Evolutionary conservation across 2,797 vertebrate species (phyloP).

Genomic region (Sternarchorhynchus goeldii): DNA sequence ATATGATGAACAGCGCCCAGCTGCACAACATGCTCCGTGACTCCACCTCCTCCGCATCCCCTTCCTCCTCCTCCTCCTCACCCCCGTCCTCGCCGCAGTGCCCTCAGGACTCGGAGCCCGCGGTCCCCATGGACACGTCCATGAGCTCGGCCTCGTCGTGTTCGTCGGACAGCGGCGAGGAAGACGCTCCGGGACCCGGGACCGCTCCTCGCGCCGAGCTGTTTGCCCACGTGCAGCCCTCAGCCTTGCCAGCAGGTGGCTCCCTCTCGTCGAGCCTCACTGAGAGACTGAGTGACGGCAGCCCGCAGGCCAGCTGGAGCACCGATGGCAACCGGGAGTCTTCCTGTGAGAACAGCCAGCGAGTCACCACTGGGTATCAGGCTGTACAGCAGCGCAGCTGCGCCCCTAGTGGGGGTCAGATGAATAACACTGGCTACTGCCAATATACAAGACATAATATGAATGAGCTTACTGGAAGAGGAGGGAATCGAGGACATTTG

Average conservation of each 20-base stretch:
- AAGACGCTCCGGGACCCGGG: conserved; percentile 81
- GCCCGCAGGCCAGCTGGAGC: conserved; percentile 72
- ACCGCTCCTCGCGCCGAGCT: conserved; percentile 80
- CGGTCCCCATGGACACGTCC: conserved; percentile 76
- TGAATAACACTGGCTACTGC: conserved; percentile 73
- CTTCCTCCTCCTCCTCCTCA: conserved; percentile 64
- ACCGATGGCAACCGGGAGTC: conserved; percentile 66
- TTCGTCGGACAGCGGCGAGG: conserved; percentile 86
- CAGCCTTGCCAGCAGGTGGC: conserved; percentile 64
- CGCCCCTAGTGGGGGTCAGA: conserved; percentile 69
- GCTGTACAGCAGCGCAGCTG: conserved; percentile 68
- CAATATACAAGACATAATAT: conserved; percentile 64
- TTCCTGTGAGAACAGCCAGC: conserved; percentile 59
- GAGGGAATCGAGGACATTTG: conserved; percentile 74
- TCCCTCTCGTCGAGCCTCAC: conserved; percentile 41
- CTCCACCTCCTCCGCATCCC: conserved; percentile 59
- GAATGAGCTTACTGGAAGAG: conserved; percentile 58
- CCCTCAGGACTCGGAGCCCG: conserved; percentile 66
- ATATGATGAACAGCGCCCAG: conserved; percentile 92
- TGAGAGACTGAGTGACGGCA: conserved; percentile 56
- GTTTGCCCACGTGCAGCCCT: conserved; percentile 81
- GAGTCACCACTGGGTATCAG: conserved; percentile 66
- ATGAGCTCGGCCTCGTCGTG: conserved; percentile 75
- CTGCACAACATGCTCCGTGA: conserved; percentile 81
- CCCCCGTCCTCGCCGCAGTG: conserved; percentile 64